phyloP scores from a whole-genome alignment of 2,113 vertebrate species.

The Esox niger region DNA sequence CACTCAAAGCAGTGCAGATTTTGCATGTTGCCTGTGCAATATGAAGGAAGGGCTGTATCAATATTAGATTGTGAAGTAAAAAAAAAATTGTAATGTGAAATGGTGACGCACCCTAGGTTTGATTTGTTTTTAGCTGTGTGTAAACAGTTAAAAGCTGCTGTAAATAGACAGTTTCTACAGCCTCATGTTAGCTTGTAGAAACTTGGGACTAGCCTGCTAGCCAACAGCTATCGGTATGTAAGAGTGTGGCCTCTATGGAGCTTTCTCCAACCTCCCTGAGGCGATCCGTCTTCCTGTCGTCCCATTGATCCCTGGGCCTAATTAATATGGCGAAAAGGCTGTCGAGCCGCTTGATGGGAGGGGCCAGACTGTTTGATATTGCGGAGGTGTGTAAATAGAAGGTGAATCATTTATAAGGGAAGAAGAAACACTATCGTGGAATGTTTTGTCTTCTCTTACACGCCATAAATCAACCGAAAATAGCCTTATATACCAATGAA shows the following conservation, averaged over 20 bases:
- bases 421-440: conserved; percentile 8
- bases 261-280: conserved; percentile 35
- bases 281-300: conserved; percentile 69
- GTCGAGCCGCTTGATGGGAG: conserved; percentile 31
- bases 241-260: conserved; percentile 43
- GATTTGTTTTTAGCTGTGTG: conserved; percentile 13
- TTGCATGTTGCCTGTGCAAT: background rate
- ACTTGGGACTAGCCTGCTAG: background rate
- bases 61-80: too few relatives aligned
- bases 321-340: conserved; percentile 66
- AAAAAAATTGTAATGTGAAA: conserved; percentile 17
- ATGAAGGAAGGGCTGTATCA: background rate
- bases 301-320: conserved; percentile 64
- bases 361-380: conserved; percentile 50
- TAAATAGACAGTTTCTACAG: too few relatives aligned
- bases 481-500: background rate
- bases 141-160: background rate
- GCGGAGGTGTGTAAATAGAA: conserved; percentile 49
- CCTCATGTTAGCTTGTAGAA: background rate
- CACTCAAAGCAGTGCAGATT: background rate
- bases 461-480: background rate
- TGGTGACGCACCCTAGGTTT: conserved; percentile 22
- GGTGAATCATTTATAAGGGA: conserved; percentile 43
- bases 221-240: conserved; percentile 47
- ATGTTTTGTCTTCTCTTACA: conserved; percentile 22